phyloP scores from a whole-genome alignment of 2,888 invertebrate species.

The Cantharis flavilabris region DNA sequence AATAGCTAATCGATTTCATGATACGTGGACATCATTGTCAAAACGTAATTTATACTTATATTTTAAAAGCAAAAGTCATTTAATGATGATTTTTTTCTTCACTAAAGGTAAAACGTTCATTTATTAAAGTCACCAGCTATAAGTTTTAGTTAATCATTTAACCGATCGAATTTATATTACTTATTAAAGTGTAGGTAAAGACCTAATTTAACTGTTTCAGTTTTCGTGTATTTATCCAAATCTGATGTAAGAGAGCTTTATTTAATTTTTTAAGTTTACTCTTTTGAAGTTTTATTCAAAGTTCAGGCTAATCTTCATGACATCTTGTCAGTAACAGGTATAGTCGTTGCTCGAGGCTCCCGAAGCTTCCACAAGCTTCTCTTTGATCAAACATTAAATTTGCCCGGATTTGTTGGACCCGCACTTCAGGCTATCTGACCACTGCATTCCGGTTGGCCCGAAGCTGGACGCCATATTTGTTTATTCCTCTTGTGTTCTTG shows the following conservation, averaged over 20 bases:
- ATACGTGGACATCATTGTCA: constrained; percentile 25
- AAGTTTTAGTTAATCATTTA: neutral
- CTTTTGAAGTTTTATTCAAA: constrained; percentile 14
- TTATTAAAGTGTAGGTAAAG: neutral
- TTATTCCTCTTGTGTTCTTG: constrained; percentile 16
- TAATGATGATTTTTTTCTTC: neutral
- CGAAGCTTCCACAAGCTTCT: constrained; percentile 28
- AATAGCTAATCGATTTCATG: constrained; percentile 28
- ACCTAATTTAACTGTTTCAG: neutral
- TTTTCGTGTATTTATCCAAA: neutral
- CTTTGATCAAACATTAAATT: constrained; percentile 37
- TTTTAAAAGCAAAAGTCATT: neutral
- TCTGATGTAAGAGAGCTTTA: neutral
- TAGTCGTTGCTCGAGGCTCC: constrained; percentile 19
- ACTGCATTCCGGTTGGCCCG: constrained; percentile 18
- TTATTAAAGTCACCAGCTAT: neutral
- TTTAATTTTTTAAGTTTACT: constrained; percentile 11
- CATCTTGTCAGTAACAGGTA: constrained; percentile 30
- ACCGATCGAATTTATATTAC: neutral
- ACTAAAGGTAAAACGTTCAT: neutral
- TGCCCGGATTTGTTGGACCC: constrained; percentile 30
- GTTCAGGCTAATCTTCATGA: constrained; percentile 22
- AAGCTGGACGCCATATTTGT: constrained; percentile 15
- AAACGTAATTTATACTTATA: constrained; percentile 9
- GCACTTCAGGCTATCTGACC: constrained; percentile 27